phyloP scores from a whole-genome alignment of 2,797 vertebrate genomes.

The Tolypeutes matacus region DNA sequence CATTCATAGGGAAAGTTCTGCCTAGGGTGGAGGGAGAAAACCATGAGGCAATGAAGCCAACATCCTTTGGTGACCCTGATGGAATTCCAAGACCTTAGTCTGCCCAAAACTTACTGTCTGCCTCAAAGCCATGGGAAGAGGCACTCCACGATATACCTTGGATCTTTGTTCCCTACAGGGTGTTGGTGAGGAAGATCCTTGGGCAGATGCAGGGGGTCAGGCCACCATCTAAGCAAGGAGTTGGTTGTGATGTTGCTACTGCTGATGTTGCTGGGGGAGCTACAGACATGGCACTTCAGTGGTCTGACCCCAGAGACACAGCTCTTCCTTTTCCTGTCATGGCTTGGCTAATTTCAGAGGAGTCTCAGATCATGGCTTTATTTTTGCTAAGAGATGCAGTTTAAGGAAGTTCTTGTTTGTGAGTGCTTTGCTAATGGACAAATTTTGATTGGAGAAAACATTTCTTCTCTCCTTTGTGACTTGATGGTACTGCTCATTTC shows the following conservation, averaged over 20 bases:
- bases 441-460: background rate
- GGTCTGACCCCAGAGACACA: background rate
- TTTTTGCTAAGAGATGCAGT: constrained; percentile 55
- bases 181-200: background rate
- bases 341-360: constrained; percentile 47
- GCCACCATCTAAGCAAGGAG: background rate
- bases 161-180: background rate
- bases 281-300: background rate
- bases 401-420: constrained; percentile 56
- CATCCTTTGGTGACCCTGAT: constrained; percentile 28
- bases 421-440: constrained; percentile 19
- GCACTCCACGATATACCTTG: background rate
- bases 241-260: background rate
- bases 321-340: background rate
- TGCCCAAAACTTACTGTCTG: background rate
- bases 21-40: background rate
- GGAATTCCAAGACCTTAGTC: background rate
- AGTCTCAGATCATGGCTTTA: constrained; percentile 16
- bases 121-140: background rate
- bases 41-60: background rate
- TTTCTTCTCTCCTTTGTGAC: constrained; percentile 20
- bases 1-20: background rate
- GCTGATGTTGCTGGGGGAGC: background rate
- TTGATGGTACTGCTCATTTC: background rate
- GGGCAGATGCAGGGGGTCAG: background rate